These are phyloP conservation scores for Chionis minor DNA, from an alignment of 2,113 vertebrate genomes.

Conservation along the genomic window DNA sequence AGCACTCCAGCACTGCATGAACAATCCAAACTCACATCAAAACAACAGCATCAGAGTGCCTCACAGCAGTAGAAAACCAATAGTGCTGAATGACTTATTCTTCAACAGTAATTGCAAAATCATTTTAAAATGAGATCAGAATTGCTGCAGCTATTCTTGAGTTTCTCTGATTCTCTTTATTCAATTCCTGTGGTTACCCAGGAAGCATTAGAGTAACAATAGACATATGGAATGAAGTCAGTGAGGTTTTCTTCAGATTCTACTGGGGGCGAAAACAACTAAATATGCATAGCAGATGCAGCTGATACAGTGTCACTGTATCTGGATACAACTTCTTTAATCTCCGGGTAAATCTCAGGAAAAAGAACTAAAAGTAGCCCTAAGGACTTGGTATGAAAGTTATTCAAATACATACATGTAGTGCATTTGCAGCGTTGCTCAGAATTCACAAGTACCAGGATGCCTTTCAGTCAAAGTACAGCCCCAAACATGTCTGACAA, in stretches of 20 bases:
- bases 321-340: not conserved
- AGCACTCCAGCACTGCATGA: not conserved
- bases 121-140: conserved; percentile 22
- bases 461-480: not conserved
- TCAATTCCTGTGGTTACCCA: conserved; percentile 7
- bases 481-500: not conserved
- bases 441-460: not conserved
- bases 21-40: not conserved
- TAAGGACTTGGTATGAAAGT: not conserved
- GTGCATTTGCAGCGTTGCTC: not conserved
- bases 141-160: not conserved
- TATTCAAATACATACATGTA: not conserved
- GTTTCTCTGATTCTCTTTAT: not conserved
- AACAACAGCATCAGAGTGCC: not conserved
- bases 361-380: not conserved
- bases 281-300: not conserved
- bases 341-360: not conserved
- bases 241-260: not conserved
- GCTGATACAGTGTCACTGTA: not conserved
- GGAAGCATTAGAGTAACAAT: conserved; percentile 8
- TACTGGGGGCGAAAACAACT: not conserved
- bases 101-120: conserved; percentile 21
- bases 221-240: not conserved
- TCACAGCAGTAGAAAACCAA: conserved; percentile 12
- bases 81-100: not conserved